Conservation (phyloP, 2,888 invertebrate species). For the Nezara viridula region DNA sequence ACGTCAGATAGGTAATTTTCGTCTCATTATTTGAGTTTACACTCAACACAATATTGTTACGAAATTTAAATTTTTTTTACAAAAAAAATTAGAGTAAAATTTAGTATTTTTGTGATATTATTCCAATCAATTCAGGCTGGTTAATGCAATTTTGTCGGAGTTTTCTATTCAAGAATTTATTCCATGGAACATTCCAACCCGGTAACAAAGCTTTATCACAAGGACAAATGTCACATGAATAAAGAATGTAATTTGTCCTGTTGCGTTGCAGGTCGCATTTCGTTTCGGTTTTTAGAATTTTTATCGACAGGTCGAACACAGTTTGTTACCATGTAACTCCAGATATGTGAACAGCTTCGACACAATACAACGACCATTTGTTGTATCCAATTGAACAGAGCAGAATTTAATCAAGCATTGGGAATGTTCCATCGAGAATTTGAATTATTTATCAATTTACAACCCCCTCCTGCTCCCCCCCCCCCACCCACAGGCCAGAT, state of each 20-base stretch:
- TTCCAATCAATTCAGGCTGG: too few species aligned
- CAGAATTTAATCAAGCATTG: neutral
- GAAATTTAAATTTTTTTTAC: too few species aligned
- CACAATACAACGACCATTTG: neutral
- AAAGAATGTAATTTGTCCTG: neutral
- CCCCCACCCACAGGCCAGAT: neutral
- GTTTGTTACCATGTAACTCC: neutral
- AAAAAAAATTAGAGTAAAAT: too few species aligned
- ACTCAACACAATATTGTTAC: too few species aligned
- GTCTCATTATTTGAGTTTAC: too few species aligned
- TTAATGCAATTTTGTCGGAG: too few species aligned
- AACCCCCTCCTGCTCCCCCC: neutral
- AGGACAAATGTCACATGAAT: neutral
- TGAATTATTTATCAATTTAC: constrained; percentile 4
- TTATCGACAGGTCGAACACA: neutral
- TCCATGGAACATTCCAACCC: neutral
- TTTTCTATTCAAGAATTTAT: neutral
- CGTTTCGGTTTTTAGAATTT: neutral
- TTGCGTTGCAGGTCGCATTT: neutral
- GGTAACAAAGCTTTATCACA: neutral
- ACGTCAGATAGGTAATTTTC: too few species aligned
- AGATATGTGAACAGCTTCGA: neutral
- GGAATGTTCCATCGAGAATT: neutral
- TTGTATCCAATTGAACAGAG: neutral
- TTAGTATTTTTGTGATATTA: too few species aligned